Evolutionary conservation across 2,797 vertebrate genomes (phyloP).

Genomic region (Furcifer pardalis): DNA sequence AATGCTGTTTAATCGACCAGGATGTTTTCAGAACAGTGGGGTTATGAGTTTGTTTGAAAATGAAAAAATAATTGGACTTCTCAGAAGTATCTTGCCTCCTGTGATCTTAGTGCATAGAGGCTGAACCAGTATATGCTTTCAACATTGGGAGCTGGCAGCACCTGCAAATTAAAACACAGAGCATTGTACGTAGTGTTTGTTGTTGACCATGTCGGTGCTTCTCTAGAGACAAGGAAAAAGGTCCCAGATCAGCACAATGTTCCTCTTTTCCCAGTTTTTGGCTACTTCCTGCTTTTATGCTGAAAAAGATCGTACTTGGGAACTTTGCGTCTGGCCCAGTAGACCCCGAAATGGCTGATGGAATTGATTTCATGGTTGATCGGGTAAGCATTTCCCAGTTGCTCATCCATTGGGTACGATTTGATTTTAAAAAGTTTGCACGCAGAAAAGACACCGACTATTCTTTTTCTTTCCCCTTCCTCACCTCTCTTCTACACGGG

Average conservation of each 20-base stretch:
- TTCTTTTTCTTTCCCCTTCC: neutral
- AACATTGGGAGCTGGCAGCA: neutral
- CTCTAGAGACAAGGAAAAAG: neutral
- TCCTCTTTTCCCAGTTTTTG: slow-evolving; percentile 87
- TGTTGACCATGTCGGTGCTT: neutral
- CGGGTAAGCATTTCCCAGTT: slow-evolving; percentile 79
- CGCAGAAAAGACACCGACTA: neutral
- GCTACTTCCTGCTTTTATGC: slow-evolving; percentile 97
- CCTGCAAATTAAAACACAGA: neutral
- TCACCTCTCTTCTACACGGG: neutral
- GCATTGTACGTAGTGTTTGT: neutral
- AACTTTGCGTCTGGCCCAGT: slow-evolving; percentile 97
- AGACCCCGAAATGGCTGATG: slow-evolving; percentile 94
- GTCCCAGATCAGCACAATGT: neutral
- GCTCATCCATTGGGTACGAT: accelerated
- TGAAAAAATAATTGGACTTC: neutral
- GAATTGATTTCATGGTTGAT: slow-evolving; percentile 99
- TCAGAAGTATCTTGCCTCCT: neutral
- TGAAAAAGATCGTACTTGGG: slow-evolving; percentile 97
- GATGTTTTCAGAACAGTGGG: too few relatives aligned
- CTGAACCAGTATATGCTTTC: neutral
- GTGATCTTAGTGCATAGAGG: neutral
- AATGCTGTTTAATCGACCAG: too few relatives aligned
- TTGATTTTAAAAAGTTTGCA: neutral
- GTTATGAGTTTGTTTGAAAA: neutral